Base-by-base conservation (phyloP, 2,888 invertebrate species). In the Arge pagana region DNA sequence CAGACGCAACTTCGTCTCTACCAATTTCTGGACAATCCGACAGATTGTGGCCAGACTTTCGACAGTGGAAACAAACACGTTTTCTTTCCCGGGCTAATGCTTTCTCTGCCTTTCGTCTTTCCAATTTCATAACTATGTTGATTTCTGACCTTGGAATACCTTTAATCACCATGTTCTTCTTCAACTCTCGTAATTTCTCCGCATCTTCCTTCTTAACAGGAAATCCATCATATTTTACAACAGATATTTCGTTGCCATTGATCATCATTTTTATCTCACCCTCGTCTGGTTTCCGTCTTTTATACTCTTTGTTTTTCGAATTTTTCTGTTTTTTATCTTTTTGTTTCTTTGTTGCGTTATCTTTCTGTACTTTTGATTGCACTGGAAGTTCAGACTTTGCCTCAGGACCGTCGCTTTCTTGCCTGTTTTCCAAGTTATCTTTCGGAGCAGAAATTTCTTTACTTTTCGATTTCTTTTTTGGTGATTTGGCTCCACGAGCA, bases 1-100 rank as follows among this genome's bases (percentile, higher is more conserved):
- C 90, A 41, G 83, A 83, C 4, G 79, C 81, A 0, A 78, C 71
- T 66, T 81, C 80, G 62, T 82, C 81, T 6, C 80, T 79, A 60
- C 80, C 81, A 10, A 86, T 67, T 41, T 87, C 83, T 0, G 93
- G 92, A 77, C 94, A 94, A 55, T 92, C 89, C 0, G 89, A 85
- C 24, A 93, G 77, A 61, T 85, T 83, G 68, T 94, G 94, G 0
- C 93, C 93, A 5, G 86, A 82, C 76, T 87, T 83, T 8, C 87
- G 78, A 70, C 93, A 93, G 62, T 90, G 87, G 68, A 88, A 93
- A 69, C 93, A 93, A 1, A 87, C 85, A 70, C 86, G 85, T 64
- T 84, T 85, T 64, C 83, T 84, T 45, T 85, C 73, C 35, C 87
- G 79, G 0, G 87, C 80, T 24, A 89, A 76, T 1, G 83, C 82